A percentile compares a stretch with the other conserved stretches of the same genome.
Evolutionary conservation across 2,888 invertebrate genomes (phyloP).

Genomic region (Pardosa pseudoannulata): DNA sequence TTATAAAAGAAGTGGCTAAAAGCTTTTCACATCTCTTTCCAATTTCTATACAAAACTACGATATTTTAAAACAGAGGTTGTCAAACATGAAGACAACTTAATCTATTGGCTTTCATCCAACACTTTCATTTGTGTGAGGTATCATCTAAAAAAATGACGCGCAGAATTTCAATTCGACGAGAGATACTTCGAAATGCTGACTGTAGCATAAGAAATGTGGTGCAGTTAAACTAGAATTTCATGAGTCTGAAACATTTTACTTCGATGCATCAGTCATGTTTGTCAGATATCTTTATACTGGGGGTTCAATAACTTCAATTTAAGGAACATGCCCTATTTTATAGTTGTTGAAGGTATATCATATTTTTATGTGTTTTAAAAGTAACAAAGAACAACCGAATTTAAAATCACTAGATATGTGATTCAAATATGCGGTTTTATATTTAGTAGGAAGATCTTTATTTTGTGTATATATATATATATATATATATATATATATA

Average conservation of each 20-base stretch:
- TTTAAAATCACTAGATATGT: too few species aligned
- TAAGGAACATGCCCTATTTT: too few species aligned
- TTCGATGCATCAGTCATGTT: neutral
- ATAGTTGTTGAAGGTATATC: too few species aligned
- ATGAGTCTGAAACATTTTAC: neutral
- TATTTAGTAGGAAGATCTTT: too few species aligned
- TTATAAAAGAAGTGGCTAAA: too few species aligned
- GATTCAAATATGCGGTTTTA: too few species aligned
- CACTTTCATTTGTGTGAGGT: neutral
- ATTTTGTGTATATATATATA: too few species aligned
- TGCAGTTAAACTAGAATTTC: neutral
- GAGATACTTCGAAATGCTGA: neutral
- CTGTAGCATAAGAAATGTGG: neutral
- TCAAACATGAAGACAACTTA: conserved; percentile 55
- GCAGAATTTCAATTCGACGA: neutral
- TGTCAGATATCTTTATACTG: too few species aligned
- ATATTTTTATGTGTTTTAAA: too few species aligned
- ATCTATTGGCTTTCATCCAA: conserved; percentile 61
- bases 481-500: too few species aligned
- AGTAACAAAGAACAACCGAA: too few species aligned
- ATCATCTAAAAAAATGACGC: neutral
- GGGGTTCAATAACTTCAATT: too few species aligned
- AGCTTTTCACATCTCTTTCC: neutral
- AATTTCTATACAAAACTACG: neutral
- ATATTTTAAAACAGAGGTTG: conserved; percentile 37